Base-by-base conservation (phyloP, 2,888 invertebrate genomes). In the Bugula neritina region DNA sequence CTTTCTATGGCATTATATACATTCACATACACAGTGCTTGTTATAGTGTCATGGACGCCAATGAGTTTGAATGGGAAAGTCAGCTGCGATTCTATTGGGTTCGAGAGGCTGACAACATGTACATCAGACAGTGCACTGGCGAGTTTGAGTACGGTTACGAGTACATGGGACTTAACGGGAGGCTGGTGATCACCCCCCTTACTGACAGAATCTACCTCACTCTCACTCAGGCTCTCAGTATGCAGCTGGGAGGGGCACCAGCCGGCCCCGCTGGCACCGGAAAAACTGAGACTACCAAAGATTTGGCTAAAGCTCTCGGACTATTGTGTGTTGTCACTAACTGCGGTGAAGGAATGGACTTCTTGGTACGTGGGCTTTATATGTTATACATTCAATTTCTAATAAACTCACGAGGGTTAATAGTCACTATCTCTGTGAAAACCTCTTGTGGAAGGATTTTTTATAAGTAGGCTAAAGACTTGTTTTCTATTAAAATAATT, bases 291-390 rank as follows among this genome's bases (percentile, higher is more conserved):
- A 74, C 73, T 10, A 55, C 57, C 21, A 74, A 74, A 35, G 74
- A 74, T 74, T 63, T 74, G n/a, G 74, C 74, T 35, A 74, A 73
- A 71, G 74, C 74, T 27, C 31, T 74, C 35, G 74, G 74, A 3
- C 34, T 74, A 1, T 54, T 73, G 1, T 74, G 74, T 72, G 73
- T 74, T 25, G 74, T 74, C 31, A 74, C 74, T 21, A 74, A 74
- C 58, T 74, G 74, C 69, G 73, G 74, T 1, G 74, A 74, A 72
- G 73, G 74, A 25, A 73, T 74, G 73, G 73, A 74, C 35, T 73
- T 58, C 29, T 54, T 54, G 69, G 73, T 73, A 34, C 57, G 35
- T 27, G 17, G 43, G n/a, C n/a, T n/a, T n/a, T n/a, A n/a, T n/a
- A n/a, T n/a, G n/a, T n/a, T n/a, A n/a, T n/a, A n/a, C n/a, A n/a